Percentiles rank a stretch among this genome's conserved stretches.
phyloP scores from a whole-genome alignment of 2,797 vertebrate genomes.

The Hippocampus kuda region DNA sequence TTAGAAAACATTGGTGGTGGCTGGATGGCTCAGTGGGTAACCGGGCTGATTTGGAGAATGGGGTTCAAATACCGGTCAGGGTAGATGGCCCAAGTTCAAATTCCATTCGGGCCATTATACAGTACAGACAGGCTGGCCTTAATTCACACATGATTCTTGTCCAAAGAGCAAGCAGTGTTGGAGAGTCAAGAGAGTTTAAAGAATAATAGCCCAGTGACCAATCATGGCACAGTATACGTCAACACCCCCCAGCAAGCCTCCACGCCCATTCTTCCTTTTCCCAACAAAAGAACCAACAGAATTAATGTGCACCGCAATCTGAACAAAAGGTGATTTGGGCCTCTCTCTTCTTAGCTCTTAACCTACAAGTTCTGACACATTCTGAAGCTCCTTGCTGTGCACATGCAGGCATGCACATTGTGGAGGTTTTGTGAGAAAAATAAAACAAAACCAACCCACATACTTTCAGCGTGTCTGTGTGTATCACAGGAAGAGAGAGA shows the following conservation, averaged over 20 bases:
- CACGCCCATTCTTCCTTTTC: slow-evolving; percentile 17
- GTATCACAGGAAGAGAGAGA: background rate
- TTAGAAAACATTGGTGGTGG: no score
- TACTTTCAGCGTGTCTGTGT: background rate
- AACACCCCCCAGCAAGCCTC: slow-evolving; percentile 9
- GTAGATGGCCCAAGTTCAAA: no score
- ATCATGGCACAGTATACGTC: slow-evolving; percentile 13
- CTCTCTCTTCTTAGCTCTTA: slow-evolving; percentile 1
- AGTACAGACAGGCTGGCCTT: background rate
- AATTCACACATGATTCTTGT: background rate
- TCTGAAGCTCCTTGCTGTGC: background rate
- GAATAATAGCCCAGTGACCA: slow-evolving; percentile 8
- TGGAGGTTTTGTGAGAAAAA: background rate
- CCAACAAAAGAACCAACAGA: background rate
- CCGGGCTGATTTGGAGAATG: no score
- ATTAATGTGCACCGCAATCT: background rate
- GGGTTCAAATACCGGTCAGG: no score
- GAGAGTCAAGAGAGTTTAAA: background rate
- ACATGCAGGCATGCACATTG: background rate
- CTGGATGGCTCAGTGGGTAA: no score
- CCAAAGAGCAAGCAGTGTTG: background rate
- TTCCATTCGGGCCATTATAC: no score
- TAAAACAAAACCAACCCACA: background rate
- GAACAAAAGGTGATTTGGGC: slow-evolving; percentile 4
- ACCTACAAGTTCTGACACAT: background rate